Base-by-base conservation (phyloP, 2,797 vertebrate genomes). In the Tapera naevia region DNA sequence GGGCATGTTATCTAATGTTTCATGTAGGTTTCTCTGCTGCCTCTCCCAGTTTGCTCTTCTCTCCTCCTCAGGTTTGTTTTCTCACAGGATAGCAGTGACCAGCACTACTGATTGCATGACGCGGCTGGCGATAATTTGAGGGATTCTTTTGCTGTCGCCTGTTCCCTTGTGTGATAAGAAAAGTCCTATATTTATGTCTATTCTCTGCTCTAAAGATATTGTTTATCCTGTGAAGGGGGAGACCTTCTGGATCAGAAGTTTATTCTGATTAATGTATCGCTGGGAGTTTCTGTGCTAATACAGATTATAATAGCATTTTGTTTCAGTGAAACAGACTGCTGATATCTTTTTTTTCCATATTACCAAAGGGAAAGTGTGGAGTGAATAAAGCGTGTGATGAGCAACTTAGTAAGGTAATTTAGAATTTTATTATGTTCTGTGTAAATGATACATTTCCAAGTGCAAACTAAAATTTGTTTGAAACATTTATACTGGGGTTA, bases 401-500 rank as follows among this genome's bases (percentile, higher is more conserved):
- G 37, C 35, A 86, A 73, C 43, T 88, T 88, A 30, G 58, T 56
- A 66, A 75, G 25, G 57, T 70, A 60, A 80, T 82, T 89, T 67
- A n/a, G 48, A 74, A 48, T 50, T 28, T 70, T 69, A 61, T 2
- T 74, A 16, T 72, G 7, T 80, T 91, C 56, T 46, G 7, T 18
- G 70, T 43, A 51, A 87, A 56, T 51, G 2, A 10, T 87, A 57
- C 33, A 81, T 89, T 89, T 76, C 48, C 41, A 92, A 93, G 56
- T 79, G 35, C 23, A 45, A 89, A 75, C 33, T 93, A n/a, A 41
- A 93, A 48, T 70, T 83, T 25, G 1, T 80, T 67, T 72, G 37
- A 37, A 75, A 88, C 64, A 54, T 93, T 78, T 95, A 19, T 86
- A 35, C 30, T 88, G 48, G 81, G 35, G 62, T 86, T 82, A 48